phyloP scores from a whole-genome alignment of 2,888 invertebrate genomes.

The Sycophila texana region DNA sequence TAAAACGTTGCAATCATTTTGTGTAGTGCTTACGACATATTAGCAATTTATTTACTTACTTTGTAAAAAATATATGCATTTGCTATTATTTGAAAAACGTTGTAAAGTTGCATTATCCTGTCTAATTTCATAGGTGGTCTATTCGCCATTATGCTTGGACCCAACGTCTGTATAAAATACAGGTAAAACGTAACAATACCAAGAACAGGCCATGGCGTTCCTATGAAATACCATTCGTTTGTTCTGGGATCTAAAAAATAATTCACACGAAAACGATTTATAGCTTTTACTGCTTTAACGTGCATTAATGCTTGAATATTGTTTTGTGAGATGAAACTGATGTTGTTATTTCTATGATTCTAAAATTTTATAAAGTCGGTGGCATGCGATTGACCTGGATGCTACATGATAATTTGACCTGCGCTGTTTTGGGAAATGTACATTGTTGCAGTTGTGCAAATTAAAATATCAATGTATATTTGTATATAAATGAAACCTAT shows the following conservation, averaged over 20 bases:
- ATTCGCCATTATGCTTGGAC: slow-evolving; percentile 85
- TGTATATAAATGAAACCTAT: too few species aligned
- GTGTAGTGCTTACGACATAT: background rate
- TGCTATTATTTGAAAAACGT: slow-evolving; percentile 81
- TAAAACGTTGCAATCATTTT: slow-evolving; percentile 15
- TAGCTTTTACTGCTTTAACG: too few species aligned
- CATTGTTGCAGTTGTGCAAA: too few species aligned
- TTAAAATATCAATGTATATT: too few species aligned
- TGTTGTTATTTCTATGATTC: slow-evolving; percentile 70
- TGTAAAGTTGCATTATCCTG: slow-evolving; percentile 82
- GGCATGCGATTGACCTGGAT: slow-evolving; percentile 12
- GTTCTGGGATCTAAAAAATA: slow-evolving; percentile 79
- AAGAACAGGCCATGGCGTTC: slow-evolving; percentile 81
- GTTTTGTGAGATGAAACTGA: too few species aligned
- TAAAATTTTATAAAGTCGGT: slow-evolving; percentile 64
- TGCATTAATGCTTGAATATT: too few species aligned
- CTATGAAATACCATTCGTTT: slow-evolving; percentile 81
- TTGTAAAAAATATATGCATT: slow-evolving; percentile 78
- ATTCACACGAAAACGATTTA: too few species aligned
- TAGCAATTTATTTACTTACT: slow-evolving; percentile 72
- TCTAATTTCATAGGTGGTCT: slow-evolving; percentile 81
- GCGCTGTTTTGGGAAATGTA: too few species aligned
- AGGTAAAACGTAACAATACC: slow-evolving; percentile 80
- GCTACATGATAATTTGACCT: background rate
- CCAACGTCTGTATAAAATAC: slow-evolving; percentile 82